phyloP scores from a whole-genome alignment of 1,140 invertebrate genomes.

The Forficula auricularia region DNA sequence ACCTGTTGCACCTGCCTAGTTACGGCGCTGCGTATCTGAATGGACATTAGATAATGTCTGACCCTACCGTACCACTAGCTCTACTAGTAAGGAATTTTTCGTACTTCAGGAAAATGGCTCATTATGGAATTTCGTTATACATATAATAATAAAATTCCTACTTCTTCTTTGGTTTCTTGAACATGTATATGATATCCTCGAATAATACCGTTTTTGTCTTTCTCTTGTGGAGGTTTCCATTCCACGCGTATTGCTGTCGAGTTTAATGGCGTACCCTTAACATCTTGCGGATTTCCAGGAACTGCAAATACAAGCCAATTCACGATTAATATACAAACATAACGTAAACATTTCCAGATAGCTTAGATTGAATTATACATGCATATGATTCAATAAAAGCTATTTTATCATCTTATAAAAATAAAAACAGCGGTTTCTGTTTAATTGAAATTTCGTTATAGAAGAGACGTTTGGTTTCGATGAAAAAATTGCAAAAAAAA shows the following conservation, averaged over 20 bases:
- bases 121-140: no score
- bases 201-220: constrained; percentile 90
- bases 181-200: constrained; percentile 90
- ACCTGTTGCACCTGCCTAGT: no score
- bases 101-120: no score
- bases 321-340: no score
- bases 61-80: no score
- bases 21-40: no score
- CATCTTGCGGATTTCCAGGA: constrained; percentile 84
- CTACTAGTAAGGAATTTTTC: no score
- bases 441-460: no score
- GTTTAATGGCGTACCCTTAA: constrained; percentile 70
- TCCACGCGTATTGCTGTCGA: constrained; percentile 80
- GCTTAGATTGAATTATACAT: constrained; percentile 19
- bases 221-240: constrained; percentile 77
- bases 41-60: no score
- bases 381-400: constrained; percentile 5
- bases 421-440: no score
- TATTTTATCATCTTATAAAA: constrained; percentile 14
- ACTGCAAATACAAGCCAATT: constrained; percentile 43
- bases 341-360: constrained; percentile 11
- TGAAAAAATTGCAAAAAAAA: no score
- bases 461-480: no score
- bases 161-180: constrained; percentile 75
- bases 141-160: constrained; percentile 28